Base-by-base conservation (phyloP, 23 tunicate species). In the Styela clava region DNA sequence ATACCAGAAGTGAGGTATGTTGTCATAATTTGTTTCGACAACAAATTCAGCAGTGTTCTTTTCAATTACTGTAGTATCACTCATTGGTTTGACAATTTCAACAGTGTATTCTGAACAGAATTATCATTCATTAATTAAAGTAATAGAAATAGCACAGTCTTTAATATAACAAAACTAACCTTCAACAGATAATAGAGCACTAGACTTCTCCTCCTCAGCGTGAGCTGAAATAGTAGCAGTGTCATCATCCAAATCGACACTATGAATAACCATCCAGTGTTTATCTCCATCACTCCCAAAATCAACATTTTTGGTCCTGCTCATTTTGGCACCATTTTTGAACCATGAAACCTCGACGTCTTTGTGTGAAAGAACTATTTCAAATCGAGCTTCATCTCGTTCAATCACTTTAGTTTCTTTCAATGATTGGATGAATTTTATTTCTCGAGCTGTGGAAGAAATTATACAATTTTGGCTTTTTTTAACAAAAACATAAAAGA, bases 271-370 rank as follows among this genome's bases (percentile, higher is more conserved):
- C 51, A 76, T 35, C 81, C 81, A 76, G 23, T 82, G 67, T 32
- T 31, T 56, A 0, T 32, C 29, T 9, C 61, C 79, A 33, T 82
- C 79, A 35, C 52, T 74, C 22, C 74, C 85, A 34, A 82, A 68
- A 34, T 82, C 85, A 71, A 82, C 52, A 71, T 71, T 82, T 32
- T 72, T 69, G 16, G 85, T 68, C 26, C 74, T 82, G 78, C 62
- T 56, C 61, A 82, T 29, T 33, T 82, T 82, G 23, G 52, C 78
- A 29, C 85, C 85, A 37, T 82, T 82, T 73, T 72, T 69, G 78
- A n/a, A 71, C 85, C 85, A 82, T 24, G 78, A 31, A 3, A 71
- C 85, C 30, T 69, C 79, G 0, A 82, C 85, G 21, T 82, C 85
- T 68, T 2, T 44, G 83, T 82, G 85, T 22, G 85, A 68, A 12